phyloP scores from a whole-genome alignment of 2,888 invertebrate genomes.

The Notocelia uddmanniana region DNA sequence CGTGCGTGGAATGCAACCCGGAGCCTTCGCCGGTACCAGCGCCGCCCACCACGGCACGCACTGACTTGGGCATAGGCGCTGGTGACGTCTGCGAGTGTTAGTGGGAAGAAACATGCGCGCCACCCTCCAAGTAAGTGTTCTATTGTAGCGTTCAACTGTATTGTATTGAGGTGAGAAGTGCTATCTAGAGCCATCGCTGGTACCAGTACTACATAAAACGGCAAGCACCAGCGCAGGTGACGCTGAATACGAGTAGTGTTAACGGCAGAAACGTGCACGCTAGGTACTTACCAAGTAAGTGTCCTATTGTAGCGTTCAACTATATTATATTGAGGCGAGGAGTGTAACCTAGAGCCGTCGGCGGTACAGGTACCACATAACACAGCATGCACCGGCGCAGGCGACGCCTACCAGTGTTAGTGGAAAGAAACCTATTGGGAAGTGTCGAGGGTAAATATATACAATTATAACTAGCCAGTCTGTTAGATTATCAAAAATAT shows the following conservation, averaged over 20 bases:
- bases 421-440: too few species aligned
- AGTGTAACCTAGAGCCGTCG: not conserved
- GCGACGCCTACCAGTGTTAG: not conserved
- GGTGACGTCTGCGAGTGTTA: not conserved
- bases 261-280: not conserved
- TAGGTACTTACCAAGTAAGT: not conserved
- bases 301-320: not conserved
- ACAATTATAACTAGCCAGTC: too few species aligned
- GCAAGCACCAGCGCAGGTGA: conserved; percentile 36
- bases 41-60: conserved; percentile 39
- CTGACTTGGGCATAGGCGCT: conserved; percentile 51
- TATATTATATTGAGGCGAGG: not conserved
- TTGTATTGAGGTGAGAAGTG: not conserved
- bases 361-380: conserved; percentile 39
- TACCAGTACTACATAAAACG: conserved; percentile 38
- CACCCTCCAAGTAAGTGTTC: not conserved
- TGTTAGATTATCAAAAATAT: too few species aligned
- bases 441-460: too few species aligned
- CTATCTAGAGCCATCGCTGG: not conserved
- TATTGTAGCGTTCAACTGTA: not conserved
- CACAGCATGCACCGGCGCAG: conserved; percentile 38
- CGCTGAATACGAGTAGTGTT: not conserved
- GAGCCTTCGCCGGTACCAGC: conserved; percentile 14
- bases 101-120: not conserved
- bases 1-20: conserved; percentile 70